Percentiles rank a stretch among this genome's conserved stretches.
Conservation (phyloP, 2,113 vertebrate genomes). For the Psilopsiagon aymara region DNA sequence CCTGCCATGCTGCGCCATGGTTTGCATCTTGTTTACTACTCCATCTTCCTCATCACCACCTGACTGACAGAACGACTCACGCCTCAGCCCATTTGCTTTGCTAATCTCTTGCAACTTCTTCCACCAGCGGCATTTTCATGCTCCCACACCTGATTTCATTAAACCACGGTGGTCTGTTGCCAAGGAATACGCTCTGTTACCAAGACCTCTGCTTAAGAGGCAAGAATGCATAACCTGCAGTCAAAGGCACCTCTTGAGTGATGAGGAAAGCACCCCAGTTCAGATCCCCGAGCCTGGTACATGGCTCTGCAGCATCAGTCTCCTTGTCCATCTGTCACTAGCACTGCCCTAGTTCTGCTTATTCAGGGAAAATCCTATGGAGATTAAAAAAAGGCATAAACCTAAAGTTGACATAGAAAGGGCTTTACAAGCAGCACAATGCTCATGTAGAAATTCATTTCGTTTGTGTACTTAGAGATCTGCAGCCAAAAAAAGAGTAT, state of each 20-base stretch:
- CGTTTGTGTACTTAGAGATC: not conserved
- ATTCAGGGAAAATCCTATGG: conserved; percentile 43
- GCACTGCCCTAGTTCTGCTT: conserved; percentile 47
- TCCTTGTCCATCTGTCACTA: conserved; percentile 33
- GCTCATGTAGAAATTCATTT: not conserved
- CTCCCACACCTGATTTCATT: conserved; percentile 66
- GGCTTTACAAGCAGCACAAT: conserved; percentile 14
- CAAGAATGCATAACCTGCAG: conserved; percentile 62
- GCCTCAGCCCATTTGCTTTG: conserved; percentile 52
- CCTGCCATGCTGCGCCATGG: not conserved
- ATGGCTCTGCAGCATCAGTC: not conserved
- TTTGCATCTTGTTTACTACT: conserved; percentile 34
- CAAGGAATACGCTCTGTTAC: conserved; percentile 60
- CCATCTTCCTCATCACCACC: not conserved
- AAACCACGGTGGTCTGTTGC: conserved; percentile 57
- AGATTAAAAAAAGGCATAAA: conserved; percentile 51
- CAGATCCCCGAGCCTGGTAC: not conserved
- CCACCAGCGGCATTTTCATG: conserved; percentile 30
- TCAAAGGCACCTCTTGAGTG: conserved; percentile 53
- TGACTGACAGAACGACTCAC: conserved; percentile 26
- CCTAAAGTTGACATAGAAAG: conserved; percentile 33
- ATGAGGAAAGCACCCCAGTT: not conserved
- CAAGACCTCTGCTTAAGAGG: conserved; percentile 54
- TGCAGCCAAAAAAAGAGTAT: not conserved
- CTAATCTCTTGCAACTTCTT: conserved; percentile 46